These are phyloP conservation scores for Chrysomela aeneicollis DNA, from an alignment of 2,888 invertebrate genomes.

Conservation along the genomic window DNA sequence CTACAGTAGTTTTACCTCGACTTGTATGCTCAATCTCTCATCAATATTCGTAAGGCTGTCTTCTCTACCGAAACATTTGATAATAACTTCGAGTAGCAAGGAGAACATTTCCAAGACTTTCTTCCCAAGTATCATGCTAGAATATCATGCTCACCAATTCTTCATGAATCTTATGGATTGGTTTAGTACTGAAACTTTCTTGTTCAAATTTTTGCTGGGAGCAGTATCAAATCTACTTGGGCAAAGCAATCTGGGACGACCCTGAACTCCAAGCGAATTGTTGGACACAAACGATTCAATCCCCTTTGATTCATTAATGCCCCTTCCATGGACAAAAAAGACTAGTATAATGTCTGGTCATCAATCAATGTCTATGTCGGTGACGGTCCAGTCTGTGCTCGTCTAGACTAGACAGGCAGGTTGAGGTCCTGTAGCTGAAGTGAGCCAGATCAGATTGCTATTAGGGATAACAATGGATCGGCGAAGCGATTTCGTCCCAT, in stretches of 20 bases:
- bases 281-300: conserved; percentile 8
- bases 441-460: conserved; percentile 24
- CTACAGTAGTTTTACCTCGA: no score
- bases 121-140: no score
- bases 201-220: no score
- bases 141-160: no score
- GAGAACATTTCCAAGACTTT: no score
- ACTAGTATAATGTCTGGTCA: conserved; percentile 30
- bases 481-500: conserved; percentile 15
- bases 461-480: conserved; percentile 18
- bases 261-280: neutral
- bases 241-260: neutral
- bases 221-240: no score
- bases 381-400: conserved; percentile 23
- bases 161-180: no score
- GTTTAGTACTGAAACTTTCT: no score
- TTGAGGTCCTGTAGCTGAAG: neutral
- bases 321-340: conserved; percentile 26
- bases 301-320: conserved; percentile 14
- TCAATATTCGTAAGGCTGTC: no score
- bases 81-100: no score
- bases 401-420: conserved; percentile 25
- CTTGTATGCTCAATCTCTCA: no score
- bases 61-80: no score
- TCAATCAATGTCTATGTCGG: conserved; percentile 26